These are phyloP conservation scores for Chelmon rostratus DNA, from an alignment of 2,797 vertebrate species.

Conservation along the genomic window DNA sequence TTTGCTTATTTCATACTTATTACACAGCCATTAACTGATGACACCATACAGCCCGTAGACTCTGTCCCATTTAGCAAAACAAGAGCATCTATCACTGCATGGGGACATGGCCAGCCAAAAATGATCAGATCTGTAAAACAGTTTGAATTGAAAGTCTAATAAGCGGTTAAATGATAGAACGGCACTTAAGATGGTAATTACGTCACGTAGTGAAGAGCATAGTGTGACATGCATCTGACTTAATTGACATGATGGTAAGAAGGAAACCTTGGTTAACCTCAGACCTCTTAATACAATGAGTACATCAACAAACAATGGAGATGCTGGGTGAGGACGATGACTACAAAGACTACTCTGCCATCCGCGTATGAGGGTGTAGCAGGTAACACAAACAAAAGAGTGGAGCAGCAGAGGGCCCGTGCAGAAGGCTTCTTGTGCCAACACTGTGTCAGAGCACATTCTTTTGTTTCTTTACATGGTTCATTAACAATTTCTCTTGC, in stretches of 20 bases:
- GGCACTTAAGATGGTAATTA: neutral
- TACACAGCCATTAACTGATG: neutral
- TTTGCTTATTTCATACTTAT: neutral
- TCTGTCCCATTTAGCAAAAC: too few relatives aligned
- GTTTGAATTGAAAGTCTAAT: neutral
- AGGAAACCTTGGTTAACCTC: slow-evolving; percentile 17
- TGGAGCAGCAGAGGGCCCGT: neutral
- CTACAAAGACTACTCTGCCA: neutral
- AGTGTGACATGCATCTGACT: neutral
- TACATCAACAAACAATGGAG: slow-evolving; percentile 30
- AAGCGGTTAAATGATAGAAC: neutral
- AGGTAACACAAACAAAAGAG: slow-evolving; percentile 13
- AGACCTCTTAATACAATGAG: slow-evolving; percentile 2
- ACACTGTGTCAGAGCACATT: slow-evolving; percentile 5
- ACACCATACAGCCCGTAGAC: neutral
- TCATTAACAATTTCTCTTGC: slow-evolving; percentile 16
- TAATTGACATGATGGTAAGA: neutral
- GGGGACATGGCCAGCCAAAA: neutral
- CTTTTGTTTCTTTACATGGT: slow-evolving; percentile 15
- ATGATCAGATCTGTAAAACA: neutral
- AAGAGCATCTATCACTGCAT: neutral
- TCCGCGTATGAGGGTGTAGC: slow-evolving; percentile 20
- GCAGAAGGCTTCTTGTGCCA: slow-evolving; percentile 4
- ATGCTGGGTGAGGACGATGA: slow-evolving; percentile 6
- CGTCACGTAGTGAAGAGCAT: neutral